Evolutionary conservation across 2,113 vertebrate species (phyloP), one percentile per base, ranked within the genome.

Genomic region (Barbus barbus): DNA sequence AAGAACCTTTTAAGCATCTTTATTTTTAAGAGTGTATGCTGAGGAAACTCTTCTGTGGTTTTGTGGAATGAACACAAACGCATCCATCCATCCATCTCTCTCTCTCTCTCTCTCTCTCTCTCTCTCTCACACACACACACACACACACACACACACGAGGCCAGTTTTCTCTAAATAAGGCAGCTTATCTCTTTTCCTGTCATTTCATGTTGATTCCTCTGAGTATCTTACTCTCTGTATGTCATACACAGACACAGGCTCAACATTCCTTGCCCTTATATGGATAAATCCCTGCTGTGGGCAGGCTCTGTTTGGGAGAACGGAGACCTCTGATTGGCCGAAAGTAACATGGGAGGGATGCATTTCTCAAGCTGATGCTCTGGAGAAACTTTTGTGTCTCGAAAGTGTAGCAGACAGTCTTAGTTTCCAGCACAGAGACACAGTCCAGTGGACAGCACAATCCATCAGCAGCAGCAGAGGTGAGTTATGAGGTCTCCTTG

Each of bases 231-330:
- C 90, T 87, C 91, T 83, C 88, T 78, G 85, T 88, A 88, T 88
- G 89, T 85, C 89, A 86, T 36, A 63, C 63, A 83, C 76, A 65
- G 90, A 87, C 74, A 86, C 87, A 88, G 90, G 89, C 81, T 84
- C 89, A 87, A 92, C 96, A 96, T 96, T 96, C 95, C 95, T 96
- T 95, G 91, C 88, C 96, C 96, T 95, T 96, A 93, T 96, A 96
- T 95, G 96, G 96, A 92, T 92, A 95, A 94, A 91, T 90, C 87
- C 91, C 93, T 89, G 85, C 90, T 86, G 89, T 90, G 90, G 91
- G 93, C 87, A 87, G 93, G 93, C 91, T 89, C 88, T 90, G 89
- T 91, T 82, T 73, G 60, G 84, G 85, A 72, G 87, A 85, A 81
- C 82, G n/a, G 14, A 61, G 31, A 60, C 78, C 87, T 81, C 31